Conservation (phyloP, 2,113 vertebrate genomes). For the Actenoides hombroni region DNA sequence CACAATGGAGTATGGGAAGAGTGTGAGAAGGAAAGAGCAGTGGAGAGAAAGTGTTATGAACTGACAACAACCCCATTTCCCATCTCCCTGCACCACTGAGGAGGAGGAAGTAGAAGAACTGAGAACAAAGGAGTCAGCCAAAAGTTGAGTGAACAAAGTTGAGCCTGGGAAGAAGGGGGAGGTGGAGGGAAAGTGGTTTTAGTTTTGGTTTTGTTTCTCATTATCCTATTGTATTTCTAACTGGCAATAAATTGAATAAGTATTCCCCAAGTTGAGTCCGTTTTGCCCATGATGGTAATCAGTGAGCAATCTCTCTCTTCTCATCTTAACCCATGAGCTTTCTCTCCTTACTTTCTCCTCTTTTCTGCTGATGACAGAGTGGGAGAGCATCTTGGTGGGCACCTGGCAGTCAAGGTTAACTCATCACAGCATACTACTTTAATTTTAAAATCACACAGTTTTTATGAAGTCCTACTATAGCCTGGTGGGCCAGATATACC, state of each 20-base stretch:
- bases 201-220: neutral
- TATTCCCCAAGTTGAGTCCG: neutral
- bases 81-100: accelerated
- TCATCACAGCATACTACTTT: neutral
- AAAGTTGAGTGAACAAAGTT: too few relatives aligned
- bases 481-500: neutral
- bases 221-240: neutral
- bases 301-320: neutral
- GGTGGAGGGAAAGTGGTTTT: neutral
- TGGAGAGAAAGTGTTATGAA: neutral
- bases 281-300: neutral
- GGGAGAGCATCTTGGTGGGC: neutral
- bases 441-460: neutral
- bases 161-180: neutral
- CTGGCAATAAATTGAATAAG: neutral
- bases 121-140: neutral
- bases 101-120: neutral
- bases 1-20: accelerated
- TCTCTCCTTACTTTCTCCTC: neutral
- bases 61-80: neutral
- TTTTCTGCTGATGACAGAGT: neutral
- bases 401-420: neutral
- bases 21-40: neutral
- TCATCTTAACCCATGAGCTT: neutral
- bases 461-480: neutral